Base-by-base conservation (phyloP, 2,888 invertebrate genomes). In the Xiphydria camelus region DNA sequence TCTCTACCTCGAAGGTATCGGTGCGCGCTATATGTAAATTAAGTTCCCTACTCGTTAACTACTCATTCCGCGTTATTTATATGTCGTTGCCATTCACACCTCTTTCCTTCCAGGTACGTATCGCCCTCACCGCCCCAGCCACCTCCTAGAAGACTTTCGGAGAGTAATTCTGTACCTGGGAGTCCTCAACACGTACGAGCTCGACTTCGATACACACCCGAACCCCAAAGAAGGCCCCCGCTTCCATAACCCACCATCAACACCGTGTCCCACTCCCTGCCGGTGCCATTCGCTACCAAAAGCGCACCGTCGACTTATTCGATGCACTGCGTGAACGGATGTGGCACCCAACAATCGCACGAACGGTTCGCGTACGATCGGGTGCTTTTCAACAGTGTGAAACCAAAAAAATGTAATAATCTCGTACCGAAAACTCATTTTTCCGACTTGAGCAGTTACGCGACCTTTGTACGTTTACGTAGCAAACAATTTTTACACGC, bases 141-240 rank as follows among this genome's bases (percentile, higher is more conserved):
- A 22, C 83, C 83, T 3, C 83, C 83, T 4, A 75, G 86, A 45
- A 79, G 85, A 47, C 77, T 86, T 15, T 85, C 85, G 2, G 86
- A 86, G 71, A 85, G 85, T 66, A 80, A 72, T 55, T 83, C 83
- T 20, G 85, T 86, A 43, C 86, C 87, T 15, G 86, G 86, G 32
- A 86, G 86, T 39, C 87, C 87, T 10, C 86, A 82, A 57, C 83
- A 85, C 63, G 78, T 85, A 44, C 79, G 84, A 51, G 81, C 86
- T 10, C 81, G 84, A 51, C 61, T 77, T 57, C 77, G 75, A 55
- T 77, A 76, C 53, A 79, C 79, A 4, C 79, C 79, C 22, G 77
- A 78, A 57, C 77, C 76, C 20, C 77, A 77, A 51, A 67, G 78
- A 47, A 72, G 74, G 64, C 66, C 68, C 36, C 69, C 65, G 49